Conservation (phyloP, 1,140 invertebrate species). For the Ptiloglossa arizonensis region DNA sequence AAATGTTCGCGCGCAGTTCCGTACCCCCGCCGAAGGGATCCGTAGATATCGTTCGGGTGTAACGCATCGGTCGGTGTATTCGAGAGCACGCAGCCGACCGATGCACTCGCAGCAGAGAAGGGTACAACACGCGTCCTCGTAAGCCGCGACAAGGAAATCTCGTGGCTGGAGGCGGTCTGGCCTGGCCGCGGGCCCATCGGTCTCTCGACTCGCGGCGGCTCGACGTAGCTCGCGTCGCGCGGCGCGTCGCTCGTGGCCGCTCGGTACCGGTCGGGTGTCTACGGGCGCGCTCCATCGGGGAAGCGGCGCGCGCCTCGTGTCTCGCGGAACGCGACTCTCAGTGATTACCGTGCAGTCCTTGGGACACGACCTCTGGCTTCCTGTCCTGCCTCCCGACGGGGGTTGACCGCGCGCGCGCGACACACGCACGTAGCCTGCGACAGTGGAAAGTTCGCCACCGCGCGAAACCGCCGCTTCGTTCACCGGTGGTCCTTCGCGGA, state of each 20-base stretch:
- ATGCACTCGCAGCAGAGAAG: neutral
- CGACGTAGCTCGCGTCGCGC: neutral
- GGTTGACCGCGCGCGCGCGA: constrained; percentile 11
- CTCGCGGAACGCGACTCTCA: constrained; percentile 56
- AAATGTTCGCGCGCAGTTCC: neutral
- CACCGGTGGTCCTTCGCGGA: constrained; percentile 1
- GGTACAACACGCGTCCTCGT: constrained; percentile 37
- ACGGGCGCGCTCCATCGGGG: constrained; percentile 50
- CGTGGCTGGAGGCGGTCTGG: constrained; percentile 35
- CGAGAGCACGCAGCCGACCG: neutral
- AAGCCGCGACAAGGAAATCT: constrained; percentile 44
- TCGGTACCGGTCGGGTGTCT: constrained; percentile 29
- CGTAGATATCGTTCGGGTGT: too few species aligned
- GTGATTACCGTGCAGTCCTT: constrained; percentile 63
- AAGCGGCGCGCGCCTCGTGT: constrained; percentile 67
- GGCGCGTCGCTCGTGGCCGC: neutral
- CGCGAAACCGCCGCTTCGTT: neutral
- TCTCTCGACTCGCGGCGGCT: neutral
- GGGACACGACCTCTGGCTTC: constrained; percentile 39
- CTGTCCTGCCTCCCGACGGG: neutral
- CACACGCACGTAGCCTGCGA: neutral
- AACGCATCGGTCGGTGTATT: neutral
- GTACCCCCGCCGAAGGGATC: too few species aligned
- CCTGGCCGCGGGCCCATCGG: constrained; percentile 45
- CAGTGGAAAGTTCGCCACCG: neutral